Evolutionary conservation across 2,888 invertebrate genomes (phyloP), one percentile per base, ranked within the genome.

Genomic region (Smittia aterrima): DNA sequence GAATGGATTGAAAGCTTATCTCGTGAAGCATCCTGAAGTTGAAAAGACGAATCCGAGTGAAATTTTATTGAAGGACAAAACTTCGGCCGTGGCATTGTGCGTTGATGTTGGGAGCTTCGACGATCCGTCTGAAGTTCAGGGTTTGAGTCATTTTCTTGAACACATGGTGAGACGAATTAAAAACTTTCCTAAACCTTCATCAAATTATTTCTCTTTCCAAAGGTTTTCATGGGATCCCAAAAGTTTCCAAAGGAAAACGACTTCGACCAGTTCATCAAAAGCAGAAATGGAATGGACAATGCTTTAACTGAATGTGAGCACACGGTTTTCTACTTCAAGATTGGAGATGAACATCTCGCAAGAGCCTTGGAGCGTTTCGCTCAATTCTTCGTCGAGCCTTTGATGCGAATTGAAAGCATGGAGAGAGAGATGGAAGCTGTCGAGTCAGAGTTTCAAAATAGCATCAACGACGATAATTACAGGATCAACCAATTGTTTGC

Each of bases 291-390:
- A 2, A 89, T 88, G 6, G 90, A 91, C 79, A 96, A 96, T 81
- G 96, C 95, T 0, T 88, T 89, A 40, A 96, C 96, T 0, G 95
- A 94, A 79, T 90, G 89, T 81, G 95, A 96, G 82, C 87, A 88
- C 78, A 96, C 96, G 0, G 89, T 90, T 0, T 96, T 95, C 83
- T 91, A 93, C 81, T 95, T 96, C 82, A 95, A 95, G 80, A 89
- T 94, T 77, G 89, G 92, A 75, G 92, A 93, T 81, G 89, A 91
- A 78, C 85, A 92, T 80, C 86, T 96, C 24, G 85, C 86, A 0
- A 87, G 88, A 70, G 91, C 91, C 0, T 85, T 96, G 81, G 95
- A 96, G 80, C 89, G 88, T 83, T 95, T 96, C 85, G 90, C 95
- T 58, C 92, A 95, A 79, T 91, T 96, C 84, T 93, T 96, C 81